Conservation (phyloP, 2,113 vertebrate species). For the Odobenus rosmarus region DNA sequence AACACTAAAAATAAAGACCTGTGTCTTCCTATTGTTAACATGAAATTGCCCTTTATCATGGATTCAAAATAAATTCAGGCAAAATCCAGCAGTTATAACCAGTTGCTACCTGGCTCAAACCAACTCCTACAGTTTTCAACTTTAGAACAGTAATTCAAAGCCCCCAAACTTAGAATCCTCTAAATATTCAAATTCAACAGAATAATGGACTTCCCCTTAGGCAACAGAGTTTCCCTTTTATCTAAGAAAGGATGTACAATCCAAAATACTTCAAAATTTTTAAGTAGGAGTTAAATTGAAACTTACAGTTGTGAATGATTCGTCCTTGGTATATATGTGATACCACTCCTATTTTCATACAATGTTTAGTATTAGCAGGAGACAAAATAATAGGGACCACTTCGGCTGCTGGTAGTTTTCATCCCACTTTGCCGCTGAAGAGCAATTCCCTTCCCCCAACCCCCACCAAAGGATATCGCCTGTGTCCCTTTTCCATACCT, state of each 20-base stretch:
- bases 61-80: constrained; percentile 7
- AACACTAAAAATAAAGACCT: neutral
- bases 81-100: constrained; percentile 13
- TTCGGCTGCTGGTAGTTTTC: neutral
- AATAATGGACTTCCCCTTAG: neutral
- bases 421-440: neutral
- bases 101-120: neutral
- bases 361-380: neutral
- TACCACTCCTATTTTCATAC: neutral
- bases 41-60: neutral
- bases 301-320: neutral
- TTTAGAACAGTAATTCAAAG: neutral
- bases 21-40: neutral
- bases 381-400: neutral
- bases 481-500: neutral
- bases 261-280: neutral
- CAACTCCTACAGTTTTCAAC: neutral
- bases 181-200: neutral
- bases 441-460: neutral
- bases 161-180: neutral
- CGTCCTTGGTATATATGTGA: neutral
- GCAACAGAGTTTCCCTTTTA: neutral
- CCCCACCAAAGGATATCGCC: neutral
- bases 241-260: neutral
- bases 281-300: neutral